Percentiles rank a stretch among this genome's conserved stretches.
Conservation (phyloP, 2,888 invertebrate genomes). For the Netelia melanura region DNA sequence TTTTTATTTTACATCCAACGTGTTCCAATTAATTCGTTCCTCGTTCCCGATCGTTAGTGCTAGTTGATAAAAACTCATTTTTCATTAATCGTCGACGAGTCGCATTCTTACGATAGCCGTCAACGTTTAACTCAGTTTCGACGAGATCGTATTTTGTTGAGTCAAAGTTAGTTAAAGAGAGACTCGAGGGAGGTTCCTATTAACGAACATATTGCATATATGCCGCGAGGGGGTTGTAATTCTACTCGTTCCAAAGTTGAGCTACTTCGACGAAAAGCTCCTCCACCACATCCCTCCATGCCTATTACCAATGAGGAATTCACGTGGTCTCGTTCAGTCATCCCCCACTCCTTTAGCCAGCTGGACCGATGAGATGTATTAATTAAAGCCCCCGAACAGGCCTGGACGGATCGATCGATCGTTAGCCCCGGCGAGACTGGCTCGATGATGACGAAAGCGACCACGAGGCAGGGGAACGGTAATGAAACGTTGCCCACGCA, state of each 20-base stretch:
- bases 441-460: constrained; percentile 40
- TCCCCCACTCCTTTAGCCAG: neutral
- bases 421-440: constrained; percentile 63
- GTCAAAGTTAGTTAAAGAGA: neutral
- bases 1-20: neutral
- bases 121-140: too few species aligned
- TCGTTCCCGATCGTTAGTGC: neutral
- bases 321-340: neutral
- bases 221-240: neutral
- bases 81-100: too few species aligned
- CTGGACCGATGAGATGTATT: constrained; percentile 64
- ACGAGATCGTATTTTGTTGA: neutral
- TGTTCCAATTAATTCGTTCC: neutral
- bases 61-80: too few species aligned
- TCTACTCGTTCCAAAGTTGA: neutral
- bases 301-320: constrained; percentile 23
- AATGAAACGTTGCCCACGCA: constrained; percentile 76
- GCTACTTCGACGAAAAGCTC: neutral
- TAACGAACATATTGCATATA: neutral
- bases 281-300: neutral
- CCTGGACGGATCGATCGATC: constrained; percentile 30
- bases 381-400: constrained; percentile 77
- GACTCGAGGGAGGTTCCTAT: neutral
- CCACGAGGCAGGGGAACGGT: constrained; percentile 51
- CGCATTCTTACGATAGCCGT: too few species aligned